phyloP scores from a whole-genome alignment of 2,797 vertebrate species.

The Diplodus puntazzo region DNA sequence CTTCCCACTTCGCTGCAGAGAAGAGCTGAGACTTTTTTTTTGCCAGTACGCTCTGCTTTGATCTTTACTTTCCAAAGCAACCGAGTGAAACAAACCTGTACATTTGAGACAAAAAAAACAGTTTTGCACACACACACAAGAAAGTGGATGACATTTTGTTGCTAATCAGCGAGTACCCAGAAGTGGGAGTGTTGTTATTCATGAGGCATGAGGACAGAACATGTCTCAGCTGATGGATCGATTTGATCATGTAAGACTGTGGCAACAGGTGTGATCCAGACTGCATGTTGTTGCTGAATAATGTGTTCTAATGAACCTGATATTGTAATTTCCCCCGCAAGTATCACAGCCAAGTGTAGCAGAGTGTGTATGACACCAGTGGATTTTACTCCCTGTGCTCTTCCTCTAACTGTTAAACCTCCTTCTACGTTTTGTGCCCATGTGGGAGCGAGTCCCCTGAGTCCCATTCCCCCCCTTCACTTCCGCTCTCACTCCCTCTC shows the following conservation, averaged over 20 bases:
- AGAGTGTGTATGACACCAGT: slow-evolving; percentile 2
- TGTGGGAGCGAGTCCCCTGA: slow-evolving; percentile 26
- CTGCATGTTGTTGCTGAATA: neutral
- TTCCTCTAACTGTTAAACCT: slow-evolving; percentile 31
- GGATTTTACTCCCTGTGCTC: slow-evolving; percentile 32
- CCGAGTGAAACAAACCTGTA: slow-evolving; percentile 72
- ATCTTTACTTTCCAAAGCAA: slow-evolving; percentile 74
- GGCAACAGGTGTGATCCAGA: slow-evolving; percentile 52
- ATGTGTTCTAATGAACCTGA: slow-evolving; percentile 32
- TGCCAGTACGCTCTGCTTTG: slow-evolving; percentile 51
- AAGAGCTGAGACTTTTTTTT: slow-evolving; percentile 55
- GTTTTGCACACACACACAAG: slow-evolving; percentile 23
- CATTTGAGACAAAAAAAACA: slow-evolving; percentile 56
- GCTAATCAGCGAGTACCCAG: slow-evolving; percentile 54
- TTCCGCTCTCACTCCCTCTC: neutral
- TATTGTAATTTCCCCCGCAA: slow-evolving; percentile 8
- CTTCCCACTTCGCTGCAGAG: slow-evolving; percentile 69
- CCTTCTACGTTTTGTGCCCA: slow-evolving; percentile 19
- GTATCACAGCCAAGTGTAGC: slow-evolving; percentile 30
- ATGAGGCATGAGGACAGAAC: slow-evolving; percentile 15
- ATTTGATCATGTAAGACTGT: slow-evolving; percentile 33
- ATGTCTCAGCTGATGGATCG: slow-evolving; percentile 29
- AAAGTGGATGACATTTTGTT: slow-evolving; percentile 57
- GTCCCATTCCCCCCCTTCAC: neutral
- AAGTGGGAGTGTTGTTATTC: slow-evolving; percentile 42